A percentile compares a stretch with the other conserved stretches of the same genome.
Conservation (phyloP, 2,113 vertebrate genomes). For the Sarotherodon lohbergeri region DNA sequence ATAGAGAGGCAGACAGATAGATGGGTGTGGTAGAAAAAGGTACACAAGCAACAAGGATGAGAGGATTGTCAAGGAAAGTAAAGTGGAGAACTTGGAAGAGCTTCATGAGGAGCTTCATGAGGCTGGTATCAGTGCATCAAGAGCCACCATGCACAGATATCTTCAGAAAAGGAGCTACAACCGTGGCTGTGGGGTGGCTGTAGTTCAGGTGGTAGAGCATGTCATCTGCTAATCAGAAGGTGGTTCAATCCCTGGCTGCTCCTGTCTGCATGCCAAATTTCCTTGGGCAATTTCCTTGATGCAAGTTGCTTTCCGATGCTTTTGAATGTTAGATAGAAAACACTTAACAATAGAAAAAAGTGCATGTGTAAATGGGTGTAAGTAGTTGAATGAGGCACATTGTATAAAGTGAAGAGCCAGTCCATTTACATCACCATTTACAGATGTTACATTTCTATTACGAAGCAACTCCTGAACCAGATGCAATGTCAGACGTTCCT, state of each 20-base stretch:
- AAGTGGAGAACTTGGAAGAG: background rate
- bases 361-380: background rate
- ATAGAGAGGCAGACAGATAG: background rate
- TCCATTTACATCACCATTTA: background rate
- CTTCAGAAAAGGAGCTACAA: background rate
- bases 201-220: background rate
- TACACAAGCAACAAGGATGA: background rate
- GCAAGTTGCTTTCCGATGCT: background rate
- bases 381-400: background rate
- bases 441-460: background rate
- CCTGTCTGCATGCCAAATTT: background rate
- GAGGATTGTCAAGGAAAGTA: background rate
- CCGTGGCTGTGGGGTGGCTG: background rate
- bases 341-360: background rate
- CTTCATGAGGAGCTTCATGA: background rate
- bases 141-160: background rate
- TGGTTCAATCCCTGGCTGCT: background rate
- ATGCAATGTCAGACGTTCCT: background rate
- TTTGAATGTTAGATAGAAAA: background rate
- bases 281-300: background rate
- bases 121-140: background rate
- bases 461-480: background rate
- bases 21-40: background rate
- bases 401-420: background rate
- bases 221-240: background rate